Percentiles rank a stretch among this genome's conserved stretches.
Evolutionary conservation across 2,113 vertebrate genomes (phyloP).

Genomic region (Channa maculata): DNA sequence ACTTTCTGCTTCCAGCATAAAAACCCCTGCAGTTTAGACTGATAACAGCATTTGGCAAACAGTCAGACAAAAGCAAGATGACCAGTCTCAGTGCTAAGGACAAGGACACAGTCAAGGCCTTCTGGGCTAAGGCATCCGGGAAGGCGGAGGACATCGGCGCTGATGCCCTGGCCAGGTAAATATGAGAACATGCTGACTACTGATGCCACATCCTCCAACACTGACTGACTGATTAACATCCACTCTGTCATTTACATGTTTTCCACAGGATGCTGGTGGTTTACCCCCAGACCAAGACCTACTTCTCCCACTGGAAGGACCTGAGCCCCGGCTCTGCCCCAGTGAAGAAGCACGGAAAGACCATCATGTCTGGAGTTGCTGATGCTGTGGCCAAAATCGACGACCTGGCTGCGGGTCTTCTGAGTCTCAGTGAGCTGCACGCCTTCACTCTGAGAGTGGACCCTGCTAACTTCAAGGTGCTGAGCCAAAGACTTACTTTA

Average conservation of each 20-base stretch:
- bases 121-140: conserved; percentile 76
- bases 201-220: neutral
- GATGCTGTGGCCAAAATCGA: conserved; percentile 81
- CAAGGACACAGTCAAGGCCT: conserved; percentile 69
- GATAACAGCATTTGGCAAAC: conserved; percentile 8
- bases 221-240: fast-evolving
- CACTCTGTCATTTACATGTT: neutral
- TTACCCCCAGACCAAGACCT: conserved; percentile 89
- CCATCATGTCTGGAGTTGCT: conserved; percentile 74
- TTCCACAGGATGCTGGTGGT: conserved; percentile 75
- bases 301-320: conserved; percentile 90
- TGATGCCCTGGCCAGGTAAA: conserved; percentile 85
- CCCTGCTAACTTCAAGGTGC: conserved; percentile 85
- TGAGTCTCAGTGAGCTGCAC: conserved; percentile 87
- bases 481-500: neutral
- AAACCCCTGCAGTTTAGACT: neutral
- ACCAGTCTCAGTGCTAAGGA: conserved; percentile 79
- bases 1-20: conserved; percentile 15
- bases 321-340: conserved; percentile 69
- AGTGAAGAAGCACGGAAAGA: conserved; percentile 81
- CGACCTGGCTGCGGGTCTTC: conserved; percentile 78
- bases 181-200: neutral
- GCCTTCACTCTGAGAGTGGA: conserved; percentile 89
- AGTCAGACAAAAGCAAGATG: conserved; percentile 75
- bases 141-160: conserved; percentile 57